phyloP scores from a whole-genome alignment of 2,888 invertebrate genomes.

The Desoria tigrina region DNA sequence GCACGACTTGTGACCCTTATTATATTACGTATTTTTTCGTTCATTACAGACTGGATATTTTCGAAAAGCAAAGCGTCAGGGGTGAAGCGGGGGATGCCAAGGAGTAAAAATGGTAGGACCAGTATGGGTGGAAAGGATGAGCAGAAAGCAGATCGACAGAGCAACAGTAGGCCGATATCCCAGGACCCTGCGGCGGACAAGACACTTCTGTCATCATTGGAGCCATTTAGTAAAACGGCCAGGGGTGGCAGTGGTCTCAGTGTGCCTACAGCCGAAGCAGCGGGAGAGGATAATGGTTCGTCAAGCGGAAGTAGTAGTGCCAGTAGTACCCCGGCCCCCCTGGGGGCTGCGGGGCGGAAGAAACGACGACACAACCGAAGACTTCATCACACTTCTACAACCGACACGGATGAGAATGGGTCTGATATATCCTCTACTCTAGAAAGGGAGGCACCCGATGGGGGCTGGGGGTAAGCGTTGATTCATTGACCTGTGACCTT shows the following conservation, averaged over 20 bases:
- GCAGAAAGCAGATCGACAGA: constrained; percentile 20
- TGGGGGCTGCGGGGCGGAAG: neutral
- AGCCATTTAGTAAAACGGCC: too few species aligned
- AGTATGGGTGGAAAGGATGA: constrained; percentile 43
- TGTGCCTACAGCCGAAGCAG: neutral
- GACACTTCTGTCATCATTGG: too few species aligned
- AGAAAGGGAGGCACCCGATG: constrained; percentile 51
- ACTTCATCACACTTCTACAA: constrained; percentile 49
- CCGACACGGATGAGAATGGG: constrained; percentile 40
- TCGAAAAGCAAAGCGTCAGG: neutral
- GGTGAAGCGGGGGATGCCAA: constrained; percentile 32
- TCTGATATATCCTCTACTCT: constrained; percentile 50
- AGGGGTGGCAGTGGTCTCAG: too few species aligned
- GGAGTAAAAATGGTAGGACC: constrained; percentile 30
- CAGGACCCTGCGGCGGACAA: too few species aligned
- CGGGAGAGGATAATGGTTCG: constrained; percentile 15
- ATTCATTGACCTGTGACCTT: neutral
- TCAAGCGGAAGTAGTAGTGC: constrained; percentile 10
- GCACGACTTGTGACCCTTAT: too few species aligned
- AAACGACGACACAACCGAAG: constrained; percentile 24
- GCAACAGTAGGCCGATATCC: too few species aligned
- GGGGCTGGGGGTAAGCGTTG: constrained; percentile 49
- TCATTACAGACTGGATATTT: constrained; percentile 6
- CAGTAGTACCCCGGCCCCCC: constrained; percentile 9
- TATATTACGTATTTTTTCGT: too few species aligned